Base-by-base conservation (phyloP, 2,888 invertebrate genomes). In the Petrolisthes manimaculis region DNA sequence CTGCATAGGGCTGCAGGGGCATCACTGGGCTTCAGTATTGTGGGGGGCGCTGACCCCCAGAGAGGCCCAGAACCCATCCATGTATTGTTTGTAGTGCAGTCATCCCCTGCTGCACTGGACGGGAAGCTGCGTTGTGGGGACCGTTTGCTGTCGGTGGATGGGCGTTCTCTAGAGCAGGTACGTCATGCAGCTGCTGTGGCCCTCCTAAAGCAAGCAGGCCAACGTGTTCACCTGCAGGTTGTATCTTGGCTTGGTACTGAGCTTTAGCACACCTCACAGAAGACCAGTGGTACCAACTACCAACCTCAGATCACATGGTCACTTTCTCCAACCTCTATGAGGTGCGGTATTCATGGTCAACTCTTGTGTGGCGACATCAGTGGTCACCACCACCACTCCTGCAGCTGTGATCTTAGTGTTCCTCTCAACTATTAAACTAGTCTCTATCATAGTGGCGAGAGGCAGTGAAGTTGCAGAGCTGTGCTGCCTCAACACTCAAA, bases 211-310 rank as follows among this genome's bases (percentile, higher is more conserved):
- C 92, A 93, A 83, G 92, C 93, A n/a, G 93, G 93, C 18, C 92
- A 92, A 75, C 91, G 91, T 83, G 93, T 94, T 54, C 92, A 92
- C 6, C 92, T 94, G 81, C 92, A 92, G 79, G 93, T 93, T 18
- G 93, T 94, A 9, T 93, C 93, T 5, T 94, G 94, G 94, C 93
- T 94, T n/a, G 94, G 94, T 53, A 92, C 92, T 21, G 92, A 92
- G 86, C 90, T 92, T 18, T 92, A 86, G 91, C 77, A 21, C 8
- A 55, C 37, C 53, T 21, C 6, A 83, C 2, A 69, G 18, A 83
- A 56, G 24, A 14, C 21, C 14, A 21, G 14, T 12, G 67, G 18
- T 37, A 37, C 37, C 37, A 37, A 9, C 61, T 61, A 61, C 61
- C 61, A 14, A 61, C 12, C 18, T 18, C 61, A 14, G 61, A 9